A percentile compares a stretch with the other conserved stretches of the same genome.
phyloP scores from a whole-genome alignment of 2,888 invertebrate genomes.

The Timandra comae region DNA sequence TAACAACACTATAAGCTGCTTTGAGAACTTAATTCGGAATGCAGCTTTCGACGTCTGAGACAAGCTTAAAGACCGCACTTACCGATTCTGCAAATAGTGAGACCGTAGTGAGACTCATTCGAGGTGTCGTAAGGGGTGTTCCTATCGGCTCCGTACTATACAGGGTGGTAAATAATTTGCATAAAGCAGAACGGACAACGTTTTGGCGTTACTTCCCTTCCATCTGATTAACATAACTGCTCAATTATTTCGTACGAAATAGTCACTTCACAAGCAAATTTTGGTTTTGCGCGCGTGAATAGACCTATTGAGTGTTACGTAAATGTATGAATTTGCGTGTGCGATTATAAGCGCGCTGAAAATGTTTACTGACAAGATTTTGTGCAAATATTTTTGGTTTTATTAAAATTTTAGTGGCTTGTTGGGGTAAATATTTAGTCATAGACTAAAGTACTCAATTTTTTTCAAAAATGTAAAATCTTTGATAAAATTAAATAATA shows the following conservation, averaged over 20 bases:
- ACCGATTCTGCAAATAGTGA: too few species aligned
- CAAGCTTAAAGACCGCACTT: too few species aligned
- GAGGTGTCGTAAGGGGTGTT: conserved; percentile 7
- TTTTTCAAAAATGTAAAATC: too few species aligned
- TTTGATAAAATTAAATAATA: too few species aligned
- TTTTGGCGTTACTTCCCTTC: conserved; percentile 66
- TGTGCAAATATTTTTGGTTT: background rate
- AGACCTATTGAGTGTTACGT: conserved; percentile 1
- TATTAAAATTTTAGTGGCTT: too few species aligned
- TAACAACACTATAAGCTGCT: too few species aligned
- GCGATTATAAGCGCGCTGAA: too few species aligned
- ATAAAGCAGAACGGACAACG: conserved; percentile 64
- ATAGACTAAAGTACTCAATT: too few species aligned
- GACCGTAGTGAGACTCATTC: too few species aligned
- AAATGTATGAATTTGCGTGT: conserved; percentile 1
- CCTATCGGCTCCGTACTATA: conserved; percentile 17
- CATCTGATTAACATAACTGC: conserved; percentile 71
- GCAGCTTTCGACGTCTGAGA: too few species aligned
- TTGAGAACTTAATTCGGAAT: too few species aligned
- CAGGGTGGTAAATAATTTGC: conserved; percentile 41
- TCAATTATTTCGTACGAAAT: conserved; percentile 69
- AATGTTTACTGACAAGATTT: background rate
- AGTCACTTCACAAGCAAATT: conserved; percentile 64
- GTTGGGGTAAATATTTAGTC: too few species aligned
- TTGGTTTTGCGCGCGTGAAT: conserved; percentile 47